Conservation (phyloP, 2,113 vertebrate species). For the Oreochromis tanganicae region DNA sequence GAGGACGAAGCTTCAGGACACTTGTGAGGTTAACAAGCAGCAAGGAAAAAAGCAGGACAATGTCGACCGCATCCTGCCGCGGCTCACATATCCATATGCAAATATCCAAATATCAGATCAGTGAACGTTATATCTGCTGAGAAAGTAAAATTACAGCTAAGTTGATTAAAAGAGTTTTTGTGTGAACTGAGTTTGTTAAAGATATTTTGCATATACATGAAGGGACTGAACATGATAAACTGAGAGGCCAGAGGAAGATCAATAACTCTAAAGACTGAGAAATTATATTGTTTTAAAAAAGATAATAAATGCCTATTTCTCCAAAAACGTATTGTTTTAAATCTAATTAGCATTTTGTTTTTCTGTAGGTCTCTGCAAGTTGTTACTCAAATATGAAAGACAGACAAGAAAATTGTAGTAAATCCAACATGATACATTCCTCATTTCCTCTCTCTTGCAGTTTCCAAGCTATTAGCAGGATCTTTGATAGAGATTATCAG, state of each 20-base stretch:
- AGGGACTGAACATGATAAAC: background rate
- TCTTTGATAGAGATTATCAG: slow-evolving; percentile 72
- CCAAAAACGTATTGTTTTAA: background rate
- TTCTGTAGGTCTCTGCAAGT: slow-evolving; percentile 3
- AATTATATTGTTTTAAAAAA: background rate
- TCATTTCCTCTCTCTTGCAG: slow-evolving; percentile 13
- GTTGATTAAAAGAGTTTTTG: background rate
- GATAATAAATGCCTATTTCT: background rate
- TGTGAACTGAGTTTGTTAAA: background rate
- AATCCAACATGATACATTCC: slow-evolving; percentile 36
- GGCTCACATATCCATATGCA: background rate
- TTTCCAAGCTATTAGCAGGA: slow-evolving; percentile 69
- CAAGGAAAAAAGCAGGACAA: background rate
- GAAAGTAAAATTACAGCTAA: background rate
- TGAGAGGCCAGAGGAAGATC: background rate
- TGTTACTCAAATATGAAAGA: slow-evolving; percentile 1
- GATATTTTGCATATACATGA: background rate
- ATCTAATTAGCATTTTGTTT: slow-evolving; percentile 35
- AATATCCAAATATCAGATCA: background rate
- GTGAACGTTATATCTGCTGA: background rate
- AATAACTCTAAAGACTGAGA: background rate
- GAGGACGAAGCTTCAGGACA: background rate
- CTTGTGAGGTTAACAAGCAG: background rate
- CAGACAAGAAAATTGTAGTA: slow-evolving; percentile 13
- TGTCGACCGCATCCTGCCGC: background rate